Evolutionary conservation across 2,113 vertebrate genomes (phyloP).

Genomic region (Grantiella picta): DNA sequence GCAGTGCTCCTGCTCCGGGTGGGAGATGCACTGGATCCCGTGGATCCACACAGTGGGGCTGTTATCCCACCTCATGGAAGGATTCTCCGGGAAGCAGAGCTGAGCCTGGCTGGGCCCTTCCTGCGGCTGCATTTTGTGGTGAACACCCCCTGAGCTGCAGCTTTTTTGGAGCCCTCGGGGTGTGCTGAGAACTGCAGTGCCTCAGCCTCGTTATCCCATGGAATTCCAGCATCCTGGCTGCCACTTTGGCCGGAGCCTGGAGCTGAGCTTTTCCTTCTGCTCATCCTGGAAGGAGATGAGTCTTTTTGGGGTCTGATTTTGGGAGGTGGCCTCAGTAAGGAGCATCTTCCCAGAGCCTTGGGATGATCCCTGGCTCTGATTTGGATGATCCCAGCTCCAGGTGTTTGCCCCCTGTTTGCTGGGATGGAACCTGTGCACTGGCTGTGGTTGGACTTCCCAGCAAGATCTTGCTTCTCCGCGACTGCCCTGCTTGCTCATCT

Average conservation of each 20-base stretch:
- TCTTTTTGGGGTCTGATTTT: not conserved
- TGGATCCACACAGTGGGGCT: slow-evolving; percentile 1
- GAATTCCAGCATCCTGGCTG: not conserved
- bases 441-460: not conserved
- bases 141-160: no score
- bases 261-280: no score
- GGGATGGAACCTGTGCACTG: not conserved
- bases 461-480: not conserved
- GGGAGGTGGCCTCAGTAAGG: not conserved
- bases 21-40: rapidly evolving
- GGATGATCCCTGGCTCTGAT: not conserved
- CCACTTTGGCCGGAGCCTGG: rapidly evolving
- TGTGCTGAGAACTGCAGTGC: not conserved
- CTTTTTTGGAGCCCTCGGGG: not conserved
- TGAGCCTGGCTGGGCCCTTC: not conserved
- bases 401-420: not conserved
- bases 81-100: not conserved
- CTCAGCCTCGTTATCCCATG: not conserved
- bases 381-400: not conserved
- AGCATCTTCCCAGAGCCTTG: not conserved
- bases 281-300: no score
- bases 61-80: not conserved
- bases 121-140: not conserved
- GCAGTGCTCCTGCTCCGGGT: not conserved
- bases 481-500: no score